Percentiles rank a stretch among this genome's conserved stretches.
phyloP scores from a whole-genome alignment of 2,113 vertebrate genomes.

The Brachyhypopomus occidentalis region DNA sequence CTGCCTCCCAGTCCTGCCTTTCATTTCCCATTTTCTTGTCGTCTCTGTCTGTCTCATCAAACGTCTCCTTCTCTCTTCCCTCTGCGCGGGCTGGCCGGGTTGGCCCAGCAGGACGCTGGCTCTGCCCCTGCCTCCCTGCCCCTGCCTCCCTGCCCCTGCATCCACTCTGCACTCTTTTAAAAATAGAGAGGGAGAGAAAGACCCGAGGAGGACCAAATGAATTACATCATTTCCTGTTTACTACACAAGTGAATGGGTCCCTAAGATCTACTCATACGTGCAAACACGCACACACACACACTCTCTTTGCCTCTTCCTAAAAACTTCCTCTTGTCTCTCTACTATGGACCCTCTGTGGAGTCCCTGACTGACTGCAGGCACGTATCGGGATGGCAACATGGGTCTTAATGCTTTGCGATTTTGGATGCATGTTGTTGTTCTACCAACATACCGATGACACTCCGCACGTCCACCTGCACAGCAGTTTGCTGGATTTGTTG shows the following conservation, averaged over 20 bases:
- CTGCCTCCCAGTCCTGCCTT: constrained; percentile 11
- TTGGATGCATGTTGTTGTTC: too few species aligned
- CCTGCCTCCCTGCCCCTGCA: constrained; percentile 44
- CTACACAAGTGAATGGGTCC: constrained; percentile 57
- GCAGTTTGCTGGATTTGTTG: neutral
- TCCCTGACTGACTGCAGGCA: neutral
- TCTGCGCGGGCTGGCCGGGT: neutral
- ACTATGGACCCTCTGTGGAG: too few species aligned
- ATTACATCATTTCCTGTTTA: constrained; percentile 71
- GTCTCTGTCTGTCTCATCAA: constrained; percentile 18
- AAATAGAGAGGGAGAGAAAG: constrained; percentile 56
- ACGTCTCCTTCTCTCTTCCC: neutral
- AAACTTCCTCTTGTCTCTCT: constrained; percentile 1
- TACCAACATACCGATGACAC: neutral
- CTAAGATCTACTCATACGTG: constrained; percentile 51
- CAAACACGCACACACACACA: constrained; percentile 25
- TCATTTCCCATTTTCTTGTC: constrained; percentile 39
- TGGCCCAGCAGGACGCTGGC: constrained; percentile 8
- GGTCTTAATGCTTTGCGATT: neutral
- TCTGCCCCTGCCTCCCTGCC: constrained; percentile 16
- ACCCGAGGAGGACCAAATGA: constrained; percentile 35
- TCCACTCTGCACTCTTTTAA: constrained; percentile 60
- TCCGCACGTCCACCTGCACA: neutral
- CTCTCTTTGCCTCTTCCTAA: constrained; percentile 7
- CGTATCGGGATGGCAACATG: neutral